Conservation (phyloP, 53 echinoderm and acorn worm genomes). For the Holothuria scabra region DNA sequence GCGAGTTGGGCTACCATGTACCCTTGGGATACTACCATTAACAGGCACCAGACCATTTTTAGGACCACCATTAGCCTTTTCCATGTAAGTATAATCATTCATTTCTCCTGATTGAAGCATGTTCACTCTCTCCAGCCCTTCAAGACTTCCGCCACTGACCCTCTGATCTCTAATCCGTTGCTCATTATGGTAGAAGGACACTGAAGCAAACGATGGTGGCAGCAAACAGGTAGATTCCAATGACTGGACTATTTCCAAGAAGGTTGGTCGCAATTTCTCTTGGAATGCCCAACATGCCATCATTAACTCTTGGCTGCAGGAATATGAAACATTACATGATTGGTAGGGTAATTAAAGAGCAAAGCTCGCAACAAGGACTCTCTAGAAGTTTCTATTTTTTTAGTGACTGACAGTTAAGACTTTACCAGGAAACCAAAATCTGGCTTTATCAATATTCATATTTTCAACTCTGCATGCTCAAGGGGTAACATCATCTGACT, state of each 20-base stretch:
- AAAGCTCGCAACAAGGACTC: no score
- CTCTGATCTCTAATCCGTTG: conserved; percentile 48
- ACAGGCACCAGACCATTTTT: conserved; percentile 53
- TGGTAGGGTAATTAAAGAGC: no score
- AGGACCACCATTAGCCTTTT: conserved; percentile 14
- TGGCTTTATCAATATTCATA: no score
- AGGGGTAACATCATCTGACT: no score
- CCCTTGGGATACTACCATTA: conserved; percentile 51
- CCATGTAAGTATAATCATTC: conserved; percentile 66
- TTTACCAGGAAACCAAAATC: no score
- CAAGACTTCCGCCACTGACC: conserved; percentile 25
- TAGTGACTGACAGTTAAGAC: no score
- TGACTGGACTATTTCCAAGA: conserved; percentile 74
- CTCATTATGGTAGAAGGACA: conserved; percentile 82
- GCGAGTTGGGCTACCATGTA: conserved; percentile 24
- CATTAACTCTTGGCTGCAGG: conserved; percentile 84
- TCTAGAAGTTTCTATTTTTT: no score
- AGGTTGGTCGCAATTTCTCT: conserved; percentile 89
- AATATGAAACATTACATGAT: not conserved
- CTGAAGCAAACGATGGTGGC: conserved; percentile 59
- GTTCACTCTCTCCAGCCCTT: conserved; percentile 75
- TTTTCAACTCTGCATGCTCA: no score
- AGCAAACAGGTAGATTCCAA: conserved; percentile 74
- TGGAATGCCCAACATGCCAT: conserved; percentile 93
- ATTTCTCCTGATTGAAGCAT: conserved; percentile 66